Conservation (phyloP, 2,113 vertebrate genomes). For the Recurvirostra avosetta region DNA sequence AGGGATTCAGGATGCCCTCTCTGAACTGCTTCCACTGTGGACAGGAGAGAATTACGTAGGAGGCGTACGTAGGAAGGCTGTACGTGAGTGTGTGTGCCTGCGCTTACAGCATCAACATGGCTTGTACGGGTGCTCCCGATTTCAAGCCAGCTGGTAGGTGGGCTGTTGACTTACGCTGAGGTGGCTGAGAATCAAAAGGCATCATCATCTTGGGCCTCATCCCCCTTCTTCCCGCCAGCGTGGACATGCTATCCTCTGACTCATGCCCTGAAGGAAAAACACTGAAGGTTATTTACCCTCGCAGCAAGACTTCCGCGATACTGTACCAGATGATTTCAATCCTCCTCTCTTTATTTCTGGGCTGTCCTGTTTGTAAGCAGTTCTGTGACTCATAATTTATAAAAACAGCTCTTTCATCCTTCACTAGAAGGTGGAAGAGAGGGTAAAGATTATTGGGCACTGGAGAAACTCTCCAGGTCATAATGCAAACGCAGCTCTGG, state of each 20-base stretch:
- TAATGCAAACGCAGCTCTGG: background rate
- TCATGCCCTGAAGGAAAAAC: constrained; percentile 87
- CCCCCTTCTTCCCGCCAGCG: constrained; percentile 91
- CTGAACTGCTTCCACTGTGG: background rate
- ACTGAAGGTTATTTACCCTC: background rate
- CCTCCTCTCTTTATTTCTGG: background rate
- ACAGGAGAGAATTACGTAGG: background rate
- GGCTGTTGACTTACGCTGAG: constrained; percentile 90
- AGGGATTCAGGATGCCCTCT: background rate
- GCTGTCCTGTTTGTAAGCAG: background rate
- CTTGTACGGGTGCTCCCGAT: background rate
- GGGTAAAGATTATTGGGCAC: background rate
- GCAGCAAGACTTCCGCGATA: background rate
- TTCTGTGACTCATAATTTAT: background rate
- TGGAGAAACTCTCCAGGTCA: background rate
- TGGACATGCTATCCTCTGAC: constrained; percentile 97
- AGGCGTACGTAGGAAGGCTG: background rate
- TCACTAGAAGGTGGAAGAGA: background rate
- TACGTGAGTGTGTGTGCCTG: background rate
- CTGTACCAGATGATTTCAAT: background rate
- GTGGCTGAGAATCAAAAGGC: constrained; percentile 98
- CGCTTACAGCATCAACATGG: background rate
- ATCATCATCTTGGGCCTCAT: constrained; percentile 99
- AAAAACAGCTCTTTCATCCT: background rate
- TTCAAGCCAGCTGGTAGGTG: background rate